phyloP scores from a whole-genome alignment of 2,888 invertebrate species.

The Eristalis intricaria region DNA sequence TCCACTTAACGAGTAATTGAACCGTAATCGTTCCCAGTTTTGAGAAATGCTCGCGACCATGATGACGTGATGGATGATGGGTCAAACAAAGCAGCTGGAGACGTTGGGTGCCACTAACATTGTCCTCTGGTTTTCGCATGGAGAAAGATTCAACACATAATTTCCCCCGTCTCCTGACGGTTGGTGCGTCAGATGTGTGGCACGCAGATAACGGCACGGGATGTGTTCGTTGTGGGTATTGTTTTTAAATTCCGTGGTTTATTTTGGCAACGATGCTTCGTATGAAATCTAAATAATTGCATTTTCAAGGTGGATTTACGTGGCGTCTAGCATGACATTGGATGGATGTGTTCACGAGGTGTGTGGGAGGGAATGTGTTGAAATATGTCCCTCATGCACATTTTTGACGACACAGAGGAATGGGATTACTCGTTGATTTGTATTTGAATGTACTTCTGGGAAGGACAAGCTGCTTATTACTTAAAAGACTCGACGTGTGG shows the following conservation, averaged over 20 bases:
- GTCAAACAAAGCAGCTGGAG: background rate
- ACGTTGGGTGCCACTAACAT: background rate
- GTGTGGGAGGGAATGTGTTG: background rate
- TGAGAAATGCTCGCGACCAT: background rate
- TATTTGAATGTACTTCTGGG: no score
- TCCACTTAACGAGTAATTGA: background rate
- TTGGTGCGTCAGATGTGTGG: background rate
- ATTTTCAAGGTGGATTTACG: background rate
- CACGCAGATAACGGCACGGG: background rate
- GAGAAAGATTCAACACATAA: background rate
- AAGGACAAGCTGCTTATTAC: no score
- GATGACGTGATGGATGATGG: background rate
- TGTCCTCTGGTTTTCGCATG: background rate
- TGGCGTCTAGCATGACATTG: background rate
- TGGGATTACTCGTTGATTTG: no score
- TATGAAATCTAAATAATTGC: background rate
- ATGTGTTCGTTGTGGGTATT: background rate
- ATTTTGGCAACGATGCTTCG: background rate
- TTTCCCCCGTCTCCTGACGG: background rate
- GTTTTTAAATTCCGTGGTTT: background rate
- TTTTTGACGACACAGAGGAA: no score
- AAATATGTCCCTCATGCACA: no score
- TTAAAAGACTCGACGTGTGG: no score
- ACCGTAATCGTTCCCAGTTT: background rate
- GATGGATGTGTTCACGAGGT: background rate